phyloP scores from a whole-genome alignment of 2,113 vertebrate genomes.

The Corvus cornix region DNA sequence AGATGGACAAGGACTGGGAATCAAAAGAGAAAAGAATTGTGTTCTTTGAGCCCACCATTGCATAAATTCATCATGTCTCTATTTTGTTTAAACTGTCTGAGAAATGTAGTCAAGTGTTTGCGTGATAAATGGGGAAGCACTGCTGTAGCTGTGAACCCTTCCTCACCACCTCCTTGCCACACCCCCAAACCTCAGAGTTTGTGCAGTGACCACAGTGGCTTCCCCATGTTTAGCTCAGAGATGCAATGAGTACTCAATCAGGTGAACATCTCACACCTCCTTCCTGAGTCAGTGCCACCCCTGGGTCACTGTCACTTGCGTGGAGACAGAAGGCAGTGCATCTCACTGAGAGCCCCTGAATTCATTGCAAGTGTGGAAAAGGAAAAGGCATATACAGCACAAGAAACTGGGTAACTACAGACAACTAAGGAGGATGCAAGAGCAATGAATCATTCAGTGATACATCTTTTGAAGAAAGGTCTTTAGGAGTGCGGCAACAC shows the following conservation, averaged over 20 bases:
- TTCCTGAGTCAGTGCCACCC: background rate
- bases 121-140: background rate
- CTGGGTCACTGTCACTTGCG: background rate
- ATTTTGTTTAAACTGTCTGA: background rate
- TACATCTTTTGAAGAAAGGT: background rate
- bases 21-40: background rate
- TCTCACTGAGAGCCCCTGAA: background rate
- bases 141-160: accelerated
- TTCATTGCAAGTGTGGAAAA: background rate
- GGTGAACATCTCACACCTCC: background rate
- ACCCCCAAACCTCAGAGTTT: background rate
- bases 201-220: background rate
- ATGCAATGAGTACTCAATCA: background rate
- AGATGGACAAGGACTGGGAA: background rate
- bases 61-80: background rate
- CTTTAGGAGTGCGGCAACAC: background rate
- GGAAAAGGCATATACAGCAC: background rate
- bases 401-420: background rate
- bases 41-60: background rate
- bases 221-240: background rate
- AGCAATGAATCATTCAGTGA: background rate
- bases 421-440: background rate
- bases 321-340: background rate
- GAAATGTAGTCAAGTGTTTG: background rate
- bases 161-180: background rate